Conservation (phyloP, 2,888 invertebrate genomes). For the Chaetogeoica ovagalla region DNA sequence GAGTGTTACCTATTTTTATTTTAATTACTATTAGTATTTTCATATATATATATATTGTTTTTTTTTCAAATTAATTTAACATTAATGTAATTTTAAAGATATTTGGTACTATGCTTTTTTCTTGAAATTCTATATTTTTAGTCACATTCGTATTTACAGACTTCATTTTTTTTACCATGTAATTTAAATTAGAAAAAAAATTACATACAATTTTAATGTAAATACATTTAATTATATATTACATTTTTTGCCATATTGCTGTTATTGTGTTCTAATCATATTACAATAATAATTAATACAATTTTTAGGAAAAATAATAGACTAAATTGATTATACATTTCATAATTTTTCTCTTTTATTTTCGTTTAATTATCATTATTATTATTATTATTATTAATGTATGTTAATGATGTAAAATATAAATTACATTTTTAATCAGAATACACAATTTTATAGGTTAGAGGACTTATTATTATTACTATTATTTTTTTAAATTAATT, state of each 20-base stretch:
- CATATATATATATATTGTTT: too few relatives aligned
- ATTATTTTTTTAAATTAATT: slow-evolving; percentile 33
- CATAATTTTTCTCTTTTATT: slow-evolving; percentile 26
- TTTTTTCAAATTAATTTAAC: slow-evolving; percentile 35
- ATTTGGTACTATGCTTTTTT: slow-evolving; percentile 49
- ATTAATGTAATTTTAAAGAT: slow-evolving; percentile 41
- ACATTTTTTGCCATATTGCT: slow-evolving; percentile 48
- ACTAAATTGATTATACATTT: slow-evolving; percentile 39
- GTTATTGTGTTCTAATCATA: slow-evolving; percentile 49
- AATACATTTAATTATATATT: slow-evolving; percentile 45
- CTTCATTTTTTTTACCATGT: slow-evolving; percentile 44
- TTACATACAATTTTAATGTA: slow-evolving; percentile 41
- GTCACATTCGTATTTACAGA: slow-evolving; percentile 45
- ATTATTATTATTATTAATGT: not conserved
- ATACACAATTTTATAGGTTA: slow-evolving; percentile 49
- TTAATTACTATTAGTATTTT: slow-evolving; percentile 42
- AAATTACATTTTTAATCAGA: slow-evolving; percentile 35
- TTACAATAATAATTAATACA: slow-evolving; percentile 46
- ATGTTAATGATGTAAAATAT: slow-evolving; percentile 44
- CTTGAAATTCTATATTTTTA: slow-evolving; percentile 44
- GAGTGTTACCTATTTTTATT: slow-evolving; percentile 50
- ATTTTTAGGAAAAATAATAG: slow-evolving; percentile 42
- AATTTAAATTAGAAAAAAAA: slow-evolving; percentile 41
- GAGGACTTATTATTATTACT: slow-evolving; percentile 6
- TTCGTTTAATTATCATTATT: slow-evolving; percentile 13